These are phyloP conservation scores for Nomada ruficornis DNA, from an alignment of 2,888 invertebrate genomes.

Conservation along the genomic window DNA sequence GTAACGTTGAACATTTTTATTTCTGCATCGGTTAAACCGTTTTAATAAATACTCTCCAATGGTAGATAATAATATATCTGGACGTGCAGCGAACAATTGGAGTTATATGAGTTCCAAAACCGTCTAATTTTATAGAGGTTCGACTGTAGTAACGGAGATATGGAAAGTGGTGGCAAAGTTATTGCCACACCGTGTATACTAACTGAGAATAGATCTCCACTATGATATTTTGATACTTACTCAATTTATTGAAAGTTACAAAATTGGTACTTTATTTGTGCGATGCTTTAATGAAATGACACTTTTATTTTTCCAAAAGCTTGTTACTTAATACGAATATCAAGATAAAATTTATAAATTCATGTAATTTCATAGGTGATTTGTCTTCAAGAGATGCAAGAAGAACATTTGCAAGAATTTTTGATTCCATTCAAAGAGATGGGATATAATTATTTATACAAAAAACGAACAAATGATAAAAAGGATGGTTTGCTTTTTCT, in stretches of 20 bases:
- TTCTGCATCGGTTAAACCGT: no score
- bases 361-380: constrained; percentile 87
- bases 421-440: constrained; percentile 85
- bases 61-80: no score
- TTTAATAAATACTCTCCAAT: no score
- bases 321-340: not conserved
- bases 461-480: constrained; percentile 92
- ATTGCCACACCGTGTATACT: no score
- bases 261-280: not conserved
- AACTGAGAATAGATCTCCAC: not conserved
- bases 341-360: constrained; percentile 8
- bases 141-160: no score
- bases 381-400: constrained; percentile 96
- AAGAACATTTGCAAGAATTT: constrained; percentile 88
- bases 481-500: constrained; percentile 97
- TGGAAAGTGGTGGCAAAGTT: no score
- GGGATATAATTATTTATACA: constrained; percentile 91
- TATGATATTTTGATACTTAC: not conserved
- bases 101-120: no score
- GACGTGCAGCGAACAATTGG: no score
- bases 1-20: no score
- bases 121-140: no score
- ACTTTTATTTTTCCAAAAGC: not conserved
- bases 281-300: not conserved
- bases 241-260: no score